Percentiles rank a stretch among this genome's conserved stretches.
Conservation (phyloP, 2,113 vertebrate genomes). For the Saccopteryx bilineata region DNA sequence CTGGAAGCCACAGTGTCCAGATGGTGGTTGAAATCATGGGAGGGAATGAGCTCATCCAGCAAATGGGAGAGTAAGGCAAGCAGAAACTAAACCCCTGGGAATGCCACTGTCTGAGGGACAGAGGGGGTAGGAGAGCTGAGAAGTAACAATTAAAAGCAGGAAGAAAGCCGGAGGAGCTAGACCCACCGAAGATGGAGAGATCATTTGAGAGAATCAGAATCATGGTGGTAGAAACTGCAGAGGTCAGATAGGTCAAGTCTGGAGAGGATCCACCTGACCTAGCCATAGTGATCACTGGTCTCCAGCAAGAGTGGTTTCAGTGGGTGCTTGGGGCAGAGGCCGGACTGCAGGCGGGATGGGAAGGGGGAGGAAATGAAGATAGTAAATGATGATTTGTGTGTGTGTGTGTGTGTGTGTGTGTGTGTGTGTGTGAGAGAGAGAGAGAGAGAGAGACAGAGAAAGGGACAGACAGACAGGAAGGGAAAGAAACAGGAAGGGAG, state of each 20-base stretch:
- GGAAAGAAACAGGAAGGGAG: too few species aligned
- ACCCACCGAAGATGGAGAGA: neutral
- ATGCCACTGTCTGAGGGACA: neutral
- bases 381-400: neutral
- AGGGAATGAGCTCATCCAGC: neutral
- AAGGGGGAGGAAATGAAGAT: neutral
- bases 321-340: neutral
- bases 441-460: too few species aligned
- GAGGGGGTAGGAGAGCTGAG: conserved; percentile 28
- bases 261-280: neutral
- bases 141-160: neutral
- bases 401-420: too few species aligned
- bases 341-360: neutral
- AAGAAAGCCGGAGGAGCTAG: neutral
- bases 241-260: neutral
- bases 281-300: neutral
- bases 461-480: too few species aligned
- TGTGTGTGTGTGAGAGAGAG: too few species aligned
- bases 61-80: neutral
- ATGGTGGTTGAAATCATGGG: neutral
- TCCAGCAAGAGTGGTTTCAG: neutral
- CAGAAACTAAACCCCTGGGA: neutral
- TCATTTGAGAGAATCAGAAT: neutral
- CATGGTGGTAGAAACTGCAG: neutral
- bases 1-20: neutral